A percentile compares a stretch with the other conserved stretches of the same genome.
Conservation (phyloP, 2,113 vertebrate genomes). For the Suricata suricatta region DNA sequence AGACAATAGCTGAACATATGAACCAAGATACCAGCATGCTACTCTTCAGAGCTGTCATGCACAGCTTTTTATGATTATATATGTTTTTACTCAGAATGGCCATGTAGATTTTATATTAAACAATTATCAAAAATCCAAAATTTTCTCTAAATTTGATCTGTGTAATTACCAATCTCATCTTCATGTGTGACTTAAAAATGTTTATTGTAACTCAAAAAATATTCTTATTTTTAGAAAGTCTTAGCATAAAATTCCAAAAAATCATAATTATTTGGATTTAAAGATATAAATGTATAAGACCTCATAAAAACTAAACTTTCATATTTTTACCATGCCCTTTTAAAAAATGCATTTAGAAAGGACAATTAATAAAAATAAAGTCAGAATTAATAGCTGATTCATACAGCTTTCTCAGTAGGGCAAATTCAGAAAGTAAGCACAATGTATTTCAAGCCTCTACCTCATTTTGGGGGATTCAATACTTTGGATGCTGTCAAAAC, state of each 20-base stretch:
- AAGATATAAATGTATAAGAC: background rate
- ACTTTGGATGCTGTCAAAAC: background rate
- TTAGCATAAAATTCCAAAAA: background rate
- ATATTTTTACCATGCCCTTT: background rate
- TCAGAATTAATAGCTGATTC: background rate
- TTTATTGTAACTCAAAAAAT: background rate
- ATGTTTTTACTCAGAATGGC: background rate
- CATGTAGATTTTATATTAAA: background rate
- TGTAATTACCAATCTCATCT: background rate
- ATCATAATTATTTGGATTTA: background rate
- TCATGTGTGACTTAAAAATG: background rate
- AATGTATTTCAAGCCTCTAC: background rate
- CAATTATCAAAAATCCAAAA: background rate
- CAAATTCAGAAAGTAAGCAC: background rate
- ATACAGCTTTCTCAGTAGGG: background rate
- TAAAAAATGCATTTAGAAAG: background rate
- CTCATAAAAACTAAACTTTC: background rate
- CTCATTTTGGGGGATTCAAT: background rate
- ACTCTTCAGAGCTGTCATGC: background rate
- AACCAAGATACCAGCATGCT: background rate
- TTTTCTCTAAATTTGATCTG: background rate
- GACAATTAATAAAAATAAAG: background rate
- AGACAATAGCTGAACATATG: background rate
- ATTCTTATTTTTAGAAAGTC: background rate
- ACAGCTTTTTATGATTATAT: background rate